Base-by-base conservation (phyloP, 2,888 invertebrate species). In the Anorthoa munda region DNA sequence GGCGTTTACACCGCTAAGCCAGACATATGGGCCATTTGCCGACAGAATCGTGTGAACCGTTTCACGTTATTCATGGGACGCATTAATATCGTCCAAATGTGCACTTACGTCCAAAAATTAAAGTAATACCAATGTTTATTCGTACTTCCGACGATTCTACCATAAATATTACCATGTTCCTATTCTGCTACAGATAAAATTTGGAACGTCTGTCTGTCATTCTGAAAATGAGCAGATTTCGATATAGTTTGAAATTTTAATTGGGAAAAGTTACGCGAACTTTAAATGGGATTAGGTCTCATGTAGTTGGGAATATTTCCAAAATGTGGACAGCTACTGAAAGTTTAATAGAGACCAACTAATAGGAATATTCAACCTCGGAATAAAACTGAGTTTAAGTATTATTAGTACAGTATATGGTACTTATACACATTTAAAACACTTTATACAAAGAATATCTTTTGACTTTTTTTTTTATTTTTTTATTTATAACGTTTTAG, bases 1-100 rank as follows among this genome's bases (percentile, higher is more conserved):
- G 90, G 88, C 92, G 92, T 93, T 94, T 93, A 93, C 93, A 93
- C 90, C 94, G 91, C 93, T 95, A 95, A 95, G 95, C 94, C 90
- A 93, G 94, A 95, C 91, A 90, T 94, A 95, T 94, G 92, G 94
- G 84, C 94, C 94, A 94, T 95, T 95, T 92, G 92, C 92, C 90
- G 92, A 93, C 93, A 91, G 92, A 91, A 92, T 92, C 92, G 93
- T 87, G 92, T 91, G 90, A 90, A 92, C 91, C 91, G 91, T 86
- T 90, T 90, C 92, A 88, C 91, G 93, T 94, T 93, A 95, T 95
- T 93, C 94, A 95, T 93, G 92, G 91, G 86, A 78, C 85, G 89
- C 93, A 94, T 94, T 94, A 94, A 94, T 94, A 92, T 91, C 90
- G 87, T 87, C 89, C 86, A 89, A 89, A 91, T 92, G 91, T 92